These are phyloP conservation scores for Dendrocincla fuliginosa DNA, from an alignment of 2,797 vertebrate genomes.

Conservation along the genomic window DNA sequence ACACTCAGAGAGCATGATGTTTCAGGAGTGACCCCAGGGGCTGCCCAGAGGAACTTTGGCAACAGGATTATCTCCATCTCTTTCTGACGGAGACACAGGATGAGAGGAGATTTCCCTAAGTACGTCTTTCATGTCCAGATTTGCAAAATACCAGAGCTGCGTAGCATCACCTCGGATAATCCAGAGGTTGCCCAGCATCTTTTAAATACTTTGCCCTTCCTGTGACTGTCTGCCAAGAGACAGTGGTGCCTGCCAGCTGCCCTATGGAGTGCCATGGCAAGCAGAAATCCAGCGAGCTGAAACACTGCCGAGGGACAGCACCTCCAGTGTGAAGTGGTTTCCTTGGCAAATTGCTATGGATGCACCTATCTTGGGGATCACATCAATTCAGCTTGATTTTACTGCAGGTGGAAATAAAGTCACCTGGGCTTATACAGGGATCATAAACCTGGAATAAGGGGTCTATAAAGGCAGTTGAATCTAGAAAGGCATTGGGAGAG, in stretches of 20 bases:
- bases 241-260: slow-evolving; percentile 3
- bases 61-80: slow-evolving; percentile 38
- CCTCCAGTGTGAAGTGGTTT: background rate
- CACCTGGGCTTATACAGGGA: background rate
- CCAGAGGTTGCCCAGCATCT: background rate
- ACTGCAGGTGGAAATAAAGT: background rate
- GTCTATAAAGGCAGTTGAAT: background rate
- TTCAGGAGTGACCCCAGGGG: background rate
- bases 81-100: background rate
- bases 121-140: background rate
- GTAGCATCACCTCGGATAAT: background rate
- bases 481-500: background rate
- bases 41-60: slow-evolving; percentile 7
- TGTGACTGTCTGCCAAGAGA: slow-evolving; percentile 12
- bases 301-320: background rate
- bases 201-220: slow-evolving; percentile 37
- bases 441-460: background rate
- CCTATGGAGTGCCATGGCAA: background rate
- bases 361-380: background rate
- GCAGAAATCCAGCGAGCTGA: background rate
- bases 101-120: slow-evolving; percentile 36
- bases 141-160: background rate
- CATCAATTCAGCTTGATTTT: background rate
- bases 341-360: background rate
- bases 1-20: background rate